Percentiles rank a stretch among this genome's conserved stretches.
phyloP scores from a whole-genome alignment of 1,140 invertebrate species.

The Antheraea mylitta region DNA sequence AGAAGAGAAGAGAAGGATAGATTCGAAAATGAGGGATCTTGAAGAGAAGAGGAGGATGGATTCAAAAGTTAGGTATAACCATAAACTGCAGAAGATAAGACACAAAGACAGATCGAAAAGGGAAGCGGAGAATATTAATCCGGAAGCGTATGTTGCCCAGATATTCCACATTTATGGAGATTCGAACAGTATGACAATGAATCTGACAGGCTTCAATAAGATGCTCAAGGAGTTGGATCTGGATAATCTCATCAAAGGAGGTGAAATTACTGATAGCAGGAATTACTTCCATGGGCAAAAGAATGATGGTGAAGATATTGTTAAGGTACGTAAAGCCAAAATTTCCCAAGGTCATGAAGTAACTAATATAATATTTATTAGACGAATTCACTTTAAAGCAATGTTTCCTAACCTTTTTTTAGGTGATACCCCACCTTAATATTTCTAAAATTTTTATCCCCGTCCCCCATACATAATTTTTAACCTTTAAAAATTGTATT shows the following conservation, averaged over 20 bases:
- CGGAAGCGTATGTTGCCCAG: slow-evolving; percentile 67
- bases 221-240: slow-evolving; percentile 82
- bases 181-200: slow-evolving; percentile 81
- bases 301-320: slow-evolving; percentile 67
- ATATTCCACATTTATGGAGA: slow-evolving; percentile 79
- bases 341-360: too few relatives aligned
- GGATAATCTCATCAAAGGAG: slow-evolving; percentile 72
- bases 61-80: slow-evolving; percentile 41
- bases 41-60: slow-evolving; percentile 50
- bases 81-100: slow-evolving; percentile 53
- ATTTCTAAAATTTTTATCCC: too few relatives aligned
- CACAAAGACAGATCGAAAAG: slow-evolving; percentile 40
- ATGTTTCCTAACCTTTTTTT: too few relatives aligned
- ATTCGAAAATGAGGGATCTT: slow-evolving; percentile 36
- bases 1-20: slow-evolving; percentile 48
- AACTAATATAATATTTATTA: too few relatives aligned
- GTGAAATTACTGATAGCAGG: slow-evolving; percentile 46
- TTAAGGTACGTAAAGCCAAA: slow-evolving; percentile 51
- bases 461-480: too few relatives aligned
- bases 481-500: too few relatives aligned
- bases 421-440: too few relatives aligned
- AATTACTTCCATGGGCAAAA: slow-evolving; percentile 46
- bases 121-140: slow-evolving; percentile 60
- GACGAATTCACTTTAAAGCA: too few relatives aligned
- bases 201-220: slow-evolving; percentile 82